phyloP scores from a whole-genome alignment of 2,797 vertebrate species.

The Tauraco hartlaubi region DNA sequence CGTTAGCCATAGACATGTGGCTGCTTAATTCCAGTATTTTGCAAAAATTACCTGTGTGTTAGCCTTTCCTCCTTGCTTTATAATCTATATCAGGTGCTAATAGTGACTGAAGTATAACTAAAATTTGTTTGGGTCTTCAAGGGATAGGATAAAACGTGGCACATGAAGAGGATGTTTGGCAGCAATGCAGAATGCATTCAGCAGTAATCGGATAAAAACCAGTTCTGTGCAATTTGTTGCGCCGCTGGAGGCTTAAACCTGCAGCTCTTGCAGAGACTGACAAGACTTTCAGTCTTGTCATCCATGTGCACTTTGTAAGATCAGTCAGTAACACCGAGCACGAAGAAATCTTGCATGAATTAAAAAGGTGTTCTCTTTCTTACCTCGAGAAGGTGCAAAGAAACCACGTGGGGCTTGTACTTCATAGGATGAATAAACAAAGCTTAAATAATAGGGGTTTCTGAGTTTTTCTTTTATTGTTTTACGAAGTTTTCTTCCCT shows the following conservation, averaged over 20 bases:
- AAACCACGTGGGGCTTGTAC: neutral
- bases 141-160: neutral
- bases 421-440: neutral
- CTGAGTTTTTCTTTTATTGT: neutral
- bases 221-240: neutral
- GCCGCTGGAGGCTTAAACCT: neutral
- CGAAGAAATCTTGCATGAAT: neutral
- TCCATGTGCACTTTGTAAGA: neutral
- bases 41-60: neutral
- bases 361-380: neutral
- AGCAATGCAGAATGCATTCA: neutral
- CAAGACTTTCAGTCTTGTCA: neutral
- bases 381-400: neutral
- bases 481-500: neutral
- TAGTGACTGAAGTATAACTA: neutral
- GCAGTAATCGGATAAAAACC: neutral
- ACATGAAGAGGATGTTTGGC: neutral
- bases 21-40: neutral
- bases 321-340: neutral
- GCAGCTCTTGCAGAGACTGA: neutral
- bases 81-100: neutral
- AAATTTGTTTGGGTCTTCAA: neutral
- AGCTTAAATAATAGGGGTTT: neutral
- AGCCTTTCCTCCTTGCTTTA: neutral
- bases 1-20: accelerated